Percentiles rank a stretch among this genome's conserved stretches.
These are phyloP conservation scores for Paedocypris sp. DNA, from an alignment of 2,113 vertebrate genomes.

Conservation along the genomic window DNA sequence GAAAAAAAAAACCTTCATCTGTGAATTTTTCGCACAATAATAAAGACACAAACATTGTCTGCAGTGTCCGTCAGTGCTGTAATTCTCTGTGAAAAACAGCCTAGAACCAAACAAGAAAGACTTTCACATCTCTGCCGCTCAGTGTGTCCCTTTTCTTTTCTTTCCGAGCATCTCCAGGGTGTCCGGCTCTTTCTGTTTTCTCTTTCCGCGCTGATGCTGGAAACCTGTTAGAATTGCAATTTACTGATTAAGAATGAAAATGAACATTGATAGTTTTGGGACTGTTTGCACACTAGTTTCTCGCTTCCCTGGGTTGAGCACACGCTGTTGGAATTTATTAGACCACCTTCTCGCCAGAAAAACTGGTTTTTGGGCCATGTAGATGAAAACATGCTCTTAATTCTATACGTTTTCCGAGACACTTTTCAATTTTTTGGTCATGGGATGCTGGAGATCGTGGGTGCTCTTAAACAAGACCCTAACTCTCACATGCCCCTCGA, in stretches of 20 bases:
- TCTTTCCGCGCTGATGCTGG: neutral
- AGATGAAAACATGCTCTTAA: no score
- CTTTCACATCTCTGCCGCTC: neutral
- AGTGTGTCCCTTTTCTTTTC: neutral
- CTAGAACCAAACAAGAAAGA: neutral
- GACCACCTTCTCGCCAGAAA: no score
- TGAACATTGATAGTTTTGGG: neutral
- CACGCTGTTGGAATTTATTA: no score
- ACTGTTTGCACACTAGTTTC: no score
- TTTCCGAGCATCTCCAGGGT: neutral
- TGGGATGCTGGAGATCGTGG: no score
- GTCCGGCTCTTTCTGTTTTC: neutral
- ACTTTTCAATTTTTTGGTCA: no score
- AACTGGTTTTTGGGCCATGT: no score
- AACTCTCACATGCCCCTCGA: no score
- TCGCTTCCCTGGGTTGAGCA: no score
- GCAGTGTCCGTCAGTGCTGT: neutral
- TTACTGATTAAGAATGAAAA: neutral
- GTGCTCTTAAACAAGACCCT: no score
- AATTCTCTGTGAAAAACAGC: constrained; percentile 7
- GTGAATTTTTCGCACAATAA: neutral
- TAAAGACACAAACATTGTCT: neutral
- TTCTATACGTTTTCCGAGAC: no score
- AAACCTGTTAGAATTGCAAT: neutral
- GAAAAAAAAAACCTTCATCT: neutral